Percentiles rank a stretch among this genome's conserved stretches.
Evolutionary conservation across 2,797 vertebrate species (phyloP).

Genomic region (Psittacula echo): DNA sequence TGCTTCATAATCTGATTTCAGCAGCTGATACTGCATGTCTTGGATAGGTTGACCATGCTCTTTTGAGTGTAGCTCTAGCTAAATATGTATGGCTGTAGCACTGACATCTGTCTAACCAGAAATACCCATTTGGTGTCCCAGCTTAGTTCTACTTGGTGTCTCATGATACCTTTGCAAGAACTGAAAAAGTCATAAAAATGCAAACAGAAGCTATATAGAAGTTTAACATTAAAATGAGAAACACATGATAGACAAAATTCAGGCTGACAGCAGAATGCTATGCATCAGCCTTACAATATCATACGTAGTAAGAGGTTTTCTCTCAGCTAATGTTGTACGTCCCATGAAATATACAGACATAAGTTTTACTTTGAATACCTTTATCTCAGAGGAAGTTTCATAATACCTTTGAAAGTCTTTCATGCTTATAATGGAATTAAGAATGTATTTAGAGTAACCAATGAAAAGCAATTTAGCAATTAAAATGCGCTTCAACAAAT

Average conservation of each 20-base stretch:
- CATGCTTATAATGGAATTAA: slow-evolving; percentile 19
- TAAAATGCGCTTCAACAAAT: slow-evolving; percentile 63
- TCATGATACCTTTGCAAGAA: neutral
- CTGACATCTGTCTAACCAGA: neutral
- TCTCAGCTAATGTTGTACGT: neutral
- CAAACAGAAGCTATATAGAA: neutral
- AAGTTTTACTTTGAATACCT: neutral
- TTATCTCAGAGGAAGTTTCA: neutral
- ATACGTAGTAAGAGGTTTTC: neutral
- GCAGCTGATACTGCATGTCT: neutral
- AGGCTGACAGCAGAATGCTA: neutral
- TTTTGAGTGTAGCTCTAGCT: neutral
- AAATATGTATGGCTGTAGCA: neutral
- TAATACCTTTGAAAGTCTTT: slow-evolving; percentile 44
- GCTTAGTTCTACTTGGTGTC: neutral
- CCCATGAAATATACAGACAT: neutral
- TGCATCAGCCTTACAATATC: neutral
- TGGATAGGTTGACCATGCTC: neutral
- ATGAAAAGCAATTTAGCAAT: slow-evolving; percentile 51
- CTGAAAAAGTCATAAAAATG: neutral
- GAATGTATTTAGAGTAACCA: slow-evolving; percentile 39
- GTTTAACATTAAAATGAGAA: neutral
- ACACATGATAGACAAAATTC: neutral
- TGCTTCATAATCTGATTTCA: neutral
- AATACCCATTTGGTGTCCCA: neutral